These are phyloP conservation scores for Malurus melanocephalus DNA, from an alignment of 2,113 vertebrate species.

Conservation along the genomic window DNA sequence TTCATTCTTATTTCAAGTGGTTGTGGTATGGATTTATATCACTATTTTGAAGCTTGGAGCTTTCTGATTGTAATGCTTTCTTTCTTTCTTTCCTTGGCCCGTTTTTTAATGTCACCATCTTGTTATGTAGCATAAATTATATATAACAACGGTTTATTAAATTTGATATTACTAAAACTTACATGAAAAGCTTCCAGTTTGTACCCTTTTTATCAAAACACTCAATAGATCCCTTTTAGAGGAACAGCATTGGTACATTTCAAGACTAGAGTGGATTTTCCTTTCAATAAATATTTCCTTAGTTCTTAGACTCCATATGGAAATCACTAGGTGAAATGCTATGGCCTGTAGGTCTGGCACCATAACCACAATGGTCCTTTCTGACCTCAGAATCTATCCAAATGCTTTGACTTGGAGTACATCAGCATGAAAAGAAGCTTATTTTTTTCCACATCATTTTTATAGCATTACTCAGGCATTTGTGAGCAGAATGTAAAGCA, in stretches of 20 bases:
- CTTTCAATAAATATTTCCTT: neutral
- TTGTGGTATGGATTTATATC: neutral
- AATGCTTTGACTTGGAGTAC: neutral
- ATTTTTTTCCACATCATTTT: neutral
- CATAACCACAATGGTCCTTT: neutral
- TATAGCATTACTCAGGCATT: slow-evolving; percentile 27
- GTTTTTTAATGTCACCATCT: neutral
- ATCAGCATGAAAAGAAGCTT: neutral
- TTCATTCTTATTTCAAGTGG: neutral
- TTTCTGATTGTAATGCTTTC: neutral
- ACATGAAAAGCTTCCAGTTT: neutral
- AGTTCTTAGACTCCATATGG: neutral
- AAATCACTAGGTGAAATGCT: slow-evolving; percentile 27
- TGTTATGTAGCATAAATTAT: neutral
- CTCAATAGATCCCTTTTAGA: neutral
- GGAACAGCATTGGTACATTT: neutral
- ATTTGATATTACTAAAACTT: neutral
- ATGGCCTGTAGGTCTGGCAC: neutral
- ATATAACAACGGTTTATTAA: neutral
- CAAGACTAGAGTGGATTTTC: neutral
- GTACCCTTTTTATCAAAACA: neutral
- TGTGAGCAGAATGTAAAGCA: slow-evolving; percentile 30
- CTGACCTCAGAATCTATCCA: neutral
- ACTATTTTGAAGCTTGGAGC: neutral
- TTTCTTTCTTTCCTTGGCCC: neutral